These are phyloP conservation scores for Pecten maximus DNA, from an alignment of 2,888 invertebrate genomes.

Conservation along the genomic window DNA sequence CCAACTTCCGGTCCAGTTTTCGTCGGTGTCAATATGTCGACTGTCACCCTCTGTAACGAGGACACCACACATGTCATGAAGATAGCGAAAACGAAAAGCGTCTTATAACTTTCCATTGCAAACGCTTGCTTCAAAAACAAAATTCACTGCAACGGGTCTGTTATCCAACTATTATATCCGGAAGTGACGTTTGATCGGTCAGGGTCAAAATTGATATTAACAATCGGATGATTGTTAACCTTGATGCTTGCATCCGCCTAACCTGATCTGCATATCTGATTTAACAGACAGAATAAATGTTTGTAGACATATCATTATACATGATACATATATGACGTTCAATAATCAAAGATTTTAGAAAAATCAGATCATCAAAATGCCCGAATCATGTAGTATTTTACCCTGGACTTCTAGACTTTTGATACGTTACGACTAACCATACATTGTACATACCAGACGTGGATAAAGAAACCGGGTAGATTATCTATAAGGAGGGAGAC, in stretches of 20 bases:
- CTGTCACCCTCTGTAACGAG: background rate
- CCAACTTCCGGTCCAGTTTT: conserved; percentile 61
- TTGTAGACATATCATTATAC: too few species aligned
- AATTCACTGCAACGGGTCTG: background rate
- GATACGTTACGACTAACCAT: background rate
- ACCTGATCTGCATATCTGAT: too few species aligned
- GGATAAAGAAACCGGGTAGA: background rate
- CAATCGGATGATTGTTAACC: too few species aligned
- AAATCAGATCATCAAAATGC: too few species aligned
- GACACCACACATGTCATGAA: background rate
- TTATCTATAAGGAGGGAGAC: background rate
- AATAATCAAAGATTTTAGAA: too few species aligned
- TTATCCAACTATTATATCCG: background rate
- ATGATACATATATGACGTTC: too few species aligned
- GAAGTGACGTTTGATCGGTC: background rate
- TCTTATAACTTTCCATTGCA: background rate
- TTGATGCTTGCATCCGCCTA: too few species aligned
- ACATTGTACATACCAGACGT: background rate
- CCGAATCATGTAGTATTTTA: too few species aligned
- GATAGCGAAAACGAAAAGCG: background rate
- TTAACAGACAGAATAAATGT: too few species aligned
- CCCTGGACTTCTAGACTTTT: too few species aligned
- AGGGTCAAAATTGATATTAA: background rate
- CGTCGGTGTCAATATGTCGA: conserved; percentile 39
- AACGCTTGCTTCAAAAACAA: background rate